Base-by-base conservation (phyloP, 2,888 invertebrate genomes). In the Galeruca laticollis region DNA sequence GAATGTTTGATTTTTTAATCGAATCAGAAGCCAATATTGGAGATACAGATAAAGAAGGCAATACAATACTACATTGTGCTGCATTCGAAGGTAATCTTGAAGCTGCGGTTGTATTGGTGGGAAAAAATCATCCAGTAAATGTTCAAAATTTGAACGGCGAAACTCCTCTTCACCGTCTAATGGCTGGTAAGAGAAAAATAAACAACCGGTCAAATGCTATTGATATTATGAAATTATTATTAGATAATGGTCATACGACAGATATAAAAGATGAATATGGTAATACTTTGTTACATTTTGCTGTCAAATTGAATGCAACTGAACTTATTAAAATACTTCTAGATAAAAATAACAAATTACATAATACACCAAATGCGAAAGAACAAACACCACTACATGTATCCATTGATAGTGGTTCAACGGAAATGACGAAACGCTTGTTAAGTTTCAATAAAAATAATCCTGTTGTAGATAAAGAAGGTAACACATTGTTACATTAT, bases 1-100 rank as follows among this genome's bases (percentile, higher is more conserved):
- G 15, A 13, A 57, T 57, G 18, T 57, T 57, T 20, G 6, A 57
- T 20, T 37, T 57, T 35, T 21, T 57, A 31, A 57, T 57, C 5
- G 3, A 35, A 13, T 15, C 13, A 20, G 37, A 15, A 35, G 33
- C 21, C 18, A 8, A 57, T 15, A 20, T 57, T 6, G 18, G 15
- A 13, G 15, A 11, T 20, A 57, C 3, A 35, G 57, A 57, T 57
- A 15, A 57, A 0, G 15, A 57, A 6, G 57, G 57, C 18, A 57
- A 20, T 18, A 33, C 57, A 35, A 15, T 57, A 57, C 31, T 57
- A n/a, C 57, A 57, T 31, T 13, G 35, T 15, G 57, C 37, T 8
- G 57, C 57, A 40, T 40, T 40, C 13, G 13, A 40, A 13, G 13
- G 2, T 40, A 40, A 40, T 13, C 11, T 40, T 13, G 37, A 40